Evolutionary conservation across 2,888 invertebrate genomes (phyloP), one percentile per base, ranked within the genome.

Genomic region (Endomychus coccineus): DNA sequence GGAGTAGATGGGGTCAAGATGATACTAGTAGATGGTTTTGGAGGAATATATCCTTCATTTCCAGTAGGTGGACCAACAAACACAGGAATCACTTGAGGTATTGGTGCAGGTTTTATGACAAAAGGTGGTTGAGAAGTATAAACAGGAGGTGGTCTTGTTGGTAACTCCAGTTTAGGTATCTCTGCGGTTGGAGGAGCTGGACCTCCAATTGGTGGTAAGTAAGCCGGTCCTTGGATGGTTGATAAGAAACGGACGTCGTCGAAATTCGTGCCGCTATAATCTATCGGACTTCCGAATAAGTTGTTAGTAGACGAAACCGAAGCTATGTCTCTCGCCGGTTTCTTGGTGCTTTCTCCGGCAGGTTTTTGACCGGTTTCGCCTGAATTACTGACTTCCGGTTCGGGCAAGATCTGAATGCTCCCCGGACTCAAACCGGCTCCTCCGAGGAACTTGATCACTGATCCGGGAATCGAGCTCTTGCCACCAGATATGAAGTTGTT

Each of bases 161-260:
- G 40, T 4, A 25, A 46, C 27, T 35, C 38, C 25, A 43, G 21
- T 40, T 43, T 12, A 16, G 43, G 39, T 25, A 46, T 43, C 25
- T 15, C 24, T n/a, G 36, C 33, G 9, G 42, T 37, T 27, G 47
- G 45, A n/a, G 45, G 46, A 11, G 40, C 49, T 16, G 45, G 45
- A 5, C 36, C 45, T 44, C 49, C 50, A 17, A 51, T 42, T 5
- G 67, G 67, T 17, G 67, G 67, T 14, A 67, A 48, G 44, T 67
- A 67, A 10, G 56, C 60, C 2, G 62, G 63, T 10, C 64, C 67
- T 40, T 55, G 50, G 12, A 62, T 48, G 1, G 57, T 56, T 0
- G 64, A 62, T n/a, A 52, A 51, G 38, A 61, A 64, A 17, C 60
- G 45, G 2, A 62, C 58, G 28, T 59, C 55, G 30, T 56, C 56